phyloP scores from a whole-genome alignment of 2,113 vertebrate genomes.

The Phrynosoma platyrhinos region DNA sequence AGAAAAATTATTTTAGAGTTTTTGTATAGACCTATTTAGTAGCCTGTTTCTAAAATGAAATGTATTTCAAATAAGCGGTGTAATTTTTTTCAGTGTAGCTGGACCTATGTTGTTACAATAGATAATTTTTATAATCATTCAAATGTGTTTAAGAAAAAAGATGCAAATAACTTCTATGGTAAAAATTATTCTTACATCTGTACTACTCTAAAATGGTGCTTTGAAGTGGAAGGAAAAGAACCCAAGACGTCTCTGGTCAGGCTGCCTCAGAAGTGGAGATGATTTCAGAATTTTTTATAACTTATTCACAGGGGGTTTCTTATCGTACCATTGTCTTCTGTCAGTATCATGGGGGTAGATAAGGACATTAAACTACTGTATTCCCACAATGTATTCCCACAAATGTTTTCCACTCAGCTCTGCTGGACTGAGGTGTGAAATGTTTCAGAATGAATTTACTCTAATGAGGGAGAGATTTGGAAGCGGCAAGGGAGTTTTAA shows the following conservation, averaged over 20 bases:
- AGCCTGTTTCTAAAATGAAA: constrained; percentile 84
- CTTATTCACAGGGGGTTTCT: constrained; percentile 47
- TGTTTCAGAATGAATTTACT: neutral
- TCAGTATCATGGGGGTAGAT: constrained; percentile 25
- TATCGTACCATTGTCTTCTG: constrained; percentile 23
- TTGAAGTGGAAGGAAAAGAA: constrained; percentile 61
- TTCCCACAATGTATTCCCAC: constrained; percentile 29
- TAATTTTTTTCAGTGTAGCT: constrained; percentile 88
- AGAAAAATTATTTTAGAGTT: constrained; percentile 88
- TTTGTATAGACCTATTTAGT: constrained; percentile 87
- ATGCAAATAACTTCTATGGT: constrained; percentile 78
- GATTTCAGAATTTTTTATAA: constrained; percentile 58
- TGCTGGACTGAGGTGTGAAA: constrained; percentile 13
- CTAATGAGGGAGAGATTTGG: neutral
- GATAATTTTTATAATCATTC: constrained; percentile 83
- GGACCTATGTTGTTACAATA: constrained; percentile 84
- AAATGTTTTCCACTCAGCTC: constrained; percentile 27
- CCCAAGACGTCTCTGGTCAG: constrained; percentile 53
- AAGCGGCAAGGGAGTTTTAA: neutral
- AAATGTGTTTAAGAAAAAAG: constrained; percentile 76
- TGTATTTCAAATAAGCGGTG: constrained; percentile 84
- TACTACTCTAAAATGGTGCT: constrained; percentile 78
- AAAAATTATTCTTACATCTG: constrained; percentile 75
- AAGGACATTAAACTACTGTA: neutral
- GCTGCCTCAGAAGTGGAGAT: constrained; percentile 42